A percentile compares a stretch with the other conserved stretches of the same genome.
Conservation (phyloP, 2,797 vertebrate genomes). For the Eremophila alpestris region DNA sequence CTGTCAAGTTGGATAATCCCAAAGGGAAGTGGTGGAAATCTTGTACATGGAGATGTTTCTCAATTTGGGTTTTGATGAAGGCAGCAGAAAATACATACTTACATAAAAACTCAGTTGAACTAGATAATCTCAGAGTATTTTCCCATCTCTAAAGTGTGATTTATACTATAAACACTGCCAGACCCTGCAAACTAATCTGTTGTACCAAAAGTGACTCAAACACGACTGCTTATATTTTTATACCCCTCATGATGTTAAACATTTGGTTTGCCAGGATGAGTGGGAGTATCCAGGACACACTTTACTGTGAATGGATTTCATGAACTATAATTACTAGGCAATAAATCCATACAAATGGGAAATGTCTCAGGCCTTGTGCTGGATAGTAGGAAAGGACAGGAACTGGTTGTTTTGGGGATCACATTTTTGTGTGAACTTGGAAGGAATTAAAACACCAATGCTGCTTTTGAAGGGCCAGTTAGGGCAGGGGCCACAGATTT, state of each 20-base stretch:
- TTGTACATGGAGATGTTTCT: neutral
- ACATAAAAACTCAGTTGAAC: neutral
- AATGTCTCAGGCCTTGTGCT: conserved; percentile 37
- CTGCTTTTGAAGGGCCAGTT: conserved; percentile 65
- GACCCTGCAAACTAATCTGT: conserved; percentile 34
- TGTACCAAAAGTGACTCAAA: conserved; percentile 46
- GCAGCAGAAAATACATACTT: conserved; percentile 8
- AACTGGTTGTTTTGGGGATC: conserved; percentile 34
- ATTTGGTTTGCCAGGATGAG: conserved; percentile 37
- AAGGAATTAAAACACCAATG: conserved; percentile 64
- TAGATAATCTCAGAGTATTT: conserved; percentile 45
- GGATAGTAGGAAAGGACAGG: conserved; percentile 43
- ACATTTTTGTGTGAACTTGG: conserved; percentile 65
- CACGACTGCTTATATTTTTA: conserved; percentile 39
- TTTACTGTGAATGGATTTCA: conserved; percentile 56
- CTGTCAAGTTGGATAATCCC: conserved; percentile 33
- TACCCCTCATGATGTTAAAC: conserved; percentile 43
- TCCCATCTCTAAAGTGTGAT: conserved; percentile 45
- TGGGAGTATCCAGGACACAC: conserved; percentile 29
- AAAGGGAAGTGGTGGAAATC: conserved; percentile 23
- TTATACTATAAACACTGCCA: conserved; percentile 48
- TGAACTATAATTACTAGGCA: conserved; percentile 58
- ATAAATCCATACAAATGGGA: conserved; percentile 64
- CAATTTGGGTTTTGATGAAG: conserved; percentile 36
- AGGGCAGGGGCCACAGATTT: conserved; percentile 42